Evolutionary conservation across 2,888 invertebrate species (phyloP).

Genomic region (Abrostola triplasia): DNA sequence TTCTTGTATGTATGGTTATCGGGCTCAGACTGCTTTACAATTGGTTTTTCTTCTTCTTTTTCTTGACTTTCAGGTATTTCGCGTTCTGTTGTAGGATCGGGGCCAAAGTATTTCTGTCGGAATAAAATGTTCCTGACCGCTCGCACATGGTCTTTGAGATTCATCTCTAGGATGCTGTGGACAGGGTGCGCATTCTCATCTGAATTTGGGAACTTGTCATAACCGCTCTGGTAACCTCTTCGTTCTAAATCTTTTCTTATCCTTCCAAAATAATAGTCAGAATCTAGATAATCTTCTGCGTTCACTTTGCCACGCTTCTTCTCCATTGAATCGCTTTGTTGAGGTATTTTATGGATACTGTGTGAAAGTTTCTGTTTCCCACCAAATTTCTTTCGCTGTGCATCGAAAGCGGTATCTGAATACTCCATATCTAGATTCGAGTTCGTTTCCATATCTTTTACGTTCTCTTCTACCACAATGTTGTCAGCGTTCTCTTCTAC

Average conservation of each 20-base stretch:
- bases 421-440: slow-evolving; percentile 11
- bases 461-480: neutral
- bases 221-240: neutral
- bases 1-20: slow-evolving; percentile 1
- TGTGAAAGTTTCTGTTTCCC: neutral
- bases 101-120: slow-evolving; percentile 50
- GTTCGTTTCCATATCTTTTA: neutral
- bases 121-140: slow-evolving; percentile 61
- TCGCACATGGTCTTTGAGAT: slow-evolving; percentile 57
- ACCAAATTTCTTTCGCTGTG: slow-evolving; percentile 26
- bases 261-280: slow-evolving; percentile 62
- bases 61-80: neutral
- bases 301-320: slow-evolving; percentile 29
- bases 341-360: neutral
- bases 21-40: neutral
- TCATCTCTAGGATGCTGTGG: slow-evolving; percentile 35
- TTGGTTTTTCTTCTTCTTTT: neutral
- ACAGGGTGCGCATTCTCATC: slow-evolving; percentile 48
- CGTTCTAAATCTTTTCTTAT: slow-evolving; percentile 17
- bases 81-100: neutral
- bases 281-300: slow-evolving; percentile 63
- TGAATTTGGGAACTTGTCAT: slow-evolving; percentile 32
- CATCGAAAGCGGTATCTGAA: neutral
- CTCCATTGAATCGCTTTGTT: neutral
- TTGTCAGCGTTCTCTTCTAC: neutral